phyloP scores from a whole-genome alignment of 2,113 vertebrate genomes.

The Globicephala melas region DNA sequence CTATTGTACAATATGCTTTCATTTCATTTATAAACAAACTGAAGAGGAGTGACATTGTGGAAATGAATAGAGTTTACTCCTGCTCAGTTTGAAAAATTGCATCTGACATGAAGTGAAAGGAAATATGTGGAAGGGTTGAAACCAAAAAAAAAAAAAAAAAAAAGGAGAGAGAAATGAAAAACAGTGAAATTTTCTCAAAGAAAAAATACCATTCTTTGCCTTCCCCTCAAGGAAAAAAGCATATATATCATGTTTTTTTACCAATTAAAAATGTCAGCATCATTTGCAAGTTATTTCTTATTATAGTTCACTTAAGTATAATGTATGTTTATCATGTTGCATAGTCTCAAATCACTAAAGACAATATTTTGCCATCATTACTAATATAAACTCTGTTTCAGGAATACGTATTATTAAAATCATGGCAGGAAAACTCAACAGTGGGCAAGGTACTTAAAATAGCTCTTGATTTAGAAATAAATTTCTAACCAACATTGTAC shows the following conservation, averaged over 20 bases:
- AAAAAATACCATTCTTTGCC: neutral
- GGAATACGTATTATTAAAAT: slow-evolving; percentile 10
- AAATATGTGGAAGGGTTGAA: slow-evolving; percentile 34
- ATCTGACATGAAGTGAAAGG: slow-evolving; percentile 60
- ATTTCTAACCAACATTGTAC: neutral
- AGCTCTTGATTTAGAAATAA: neutral
- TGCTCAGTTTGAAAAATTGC: slow-evolving; percentile 68
- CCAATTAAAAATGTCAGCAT: slow-evolving; percentile 32
- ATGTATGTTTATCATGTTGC: neutral
- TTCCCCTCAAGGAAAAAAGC: neutral
- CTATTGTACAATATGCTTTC: slow-evolving; percentile 29
- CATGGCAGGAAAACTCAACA: neutral
- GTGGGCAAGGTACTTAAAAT: neutral
- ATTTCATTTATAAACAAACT: slow-evolving; percentile 61
- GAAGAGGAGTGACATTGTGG: slow-evolving; percentile 64
- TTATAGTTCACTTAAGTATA: neutral
- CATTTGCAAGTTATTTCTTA: slow-evolving; percentile 1
- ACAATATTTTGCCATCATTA: slow-evolving; percentile 42
- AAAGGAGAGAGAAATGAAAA: neutral
- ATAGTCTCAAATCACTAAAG: slow-evolving; percentile 1
- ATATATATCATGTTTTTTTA: neutral
- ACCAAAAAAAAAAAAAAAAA: neutral
- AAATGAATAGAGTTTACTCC: slow-evolving; percentile 66
- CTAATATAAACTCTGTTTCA: neutral
- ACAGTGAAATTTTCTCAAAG: neutral